Evolutionary conservation across 2,113 vertebrate species (phyloP).

Genomic region (Jaculus jaculus): DNA sequence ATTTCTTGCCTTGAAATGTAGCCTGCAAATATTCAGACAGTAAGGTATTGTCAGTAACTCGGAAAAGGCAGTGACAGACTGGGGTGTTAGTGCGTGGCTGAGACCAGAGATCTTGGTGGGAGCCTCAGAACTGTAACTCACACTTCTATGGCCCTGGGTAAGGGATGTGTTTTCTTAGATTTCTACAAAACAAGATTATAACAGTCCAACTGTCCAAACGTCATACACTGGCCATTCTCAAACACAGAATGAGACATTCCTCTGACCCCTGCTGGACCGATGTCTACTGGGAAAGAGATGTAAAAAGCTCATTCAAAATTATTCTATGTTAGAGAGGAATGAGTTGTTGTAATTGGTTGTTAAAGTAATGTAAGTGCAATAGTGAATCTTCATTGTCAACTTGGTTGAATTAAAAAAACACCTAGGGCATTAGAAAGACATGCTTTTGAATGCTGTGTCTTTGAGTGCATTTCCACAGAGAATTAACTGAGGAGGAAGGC

Average conservation of each 20-base stretch:
- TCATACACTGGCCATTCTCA: neutral
- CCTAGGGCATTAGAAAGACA: neutral
- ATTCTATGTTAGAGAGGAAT: neutral
- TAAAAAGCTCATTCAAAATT: neutral
- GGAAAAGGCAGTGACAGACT: neutral
- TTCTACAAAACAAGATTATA: neutral
- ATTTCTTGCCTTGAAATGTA: conserved; percentile 48
- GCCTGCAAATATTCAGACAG: conserved; percentile 20
- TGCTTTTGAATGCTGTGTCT: too few species aligned
- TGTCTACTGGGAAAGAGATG: neutral
- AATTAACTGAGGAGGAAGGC: too few species aligned
- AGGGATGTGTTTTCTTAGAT: neutral
- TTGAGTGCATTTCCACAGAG: too few species aligned
- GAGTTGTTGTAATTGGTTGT: neutral
- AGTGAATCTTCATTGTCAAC: too few species aligned
- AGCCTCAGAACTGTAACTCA: neutral
- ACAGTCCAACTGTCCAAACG: neutral
- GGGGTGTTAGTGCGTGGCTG: neutral
- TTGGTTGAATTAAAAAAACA: neutral
- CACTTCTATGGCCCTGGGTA: neutral
- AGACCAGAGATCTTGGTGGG: neutral
- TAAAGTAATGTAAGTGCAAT: neutral
- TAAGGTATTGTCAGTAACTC: neutral
- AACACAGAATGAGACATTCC: neutral
- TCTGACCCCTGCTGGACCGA: neutral